These are phyloP conservation scores for Rhineura floridana DNA, from an alignment of 2,113 vertebrate species.

Conservation along the genomic window DNA sequence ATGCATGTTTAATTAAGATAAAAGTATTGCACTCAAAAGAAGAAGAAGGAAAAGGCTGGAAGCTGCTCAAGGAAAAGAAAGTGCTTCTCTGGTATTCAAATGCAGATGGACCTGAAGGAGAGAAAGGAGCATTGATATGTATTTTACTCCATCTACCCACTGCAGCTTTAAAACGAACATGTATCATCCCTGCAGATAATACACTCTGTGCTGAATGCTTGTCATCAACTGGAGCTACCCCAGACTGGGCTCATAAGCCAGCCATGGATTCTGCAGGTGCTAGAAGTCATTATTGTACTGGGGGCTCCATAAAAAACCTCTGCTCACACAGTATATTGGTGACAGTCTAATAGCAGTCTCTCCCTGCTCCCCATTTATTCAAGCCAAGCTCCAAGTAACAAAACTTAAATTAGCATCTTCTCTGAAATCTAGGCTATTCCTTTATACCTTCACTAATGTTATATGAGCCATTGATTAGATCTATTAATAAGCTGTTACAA, in stretches of 20 bases:
- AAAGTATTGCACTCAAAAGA: not conserved
- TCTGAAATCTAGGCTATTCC: not conserved
- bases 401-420: not conserved
- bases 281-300: not conserved
- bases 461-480: not conserved
- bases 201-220: not conserved
- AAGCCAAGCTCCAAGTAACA: not conserved
- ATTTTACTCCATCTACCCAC: not conserved
- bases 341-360: not conserved
- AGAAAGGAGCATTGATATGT: not conserved
- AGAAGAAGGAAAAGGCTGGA: not conserved
- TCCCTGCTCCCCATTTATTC: not conserved
- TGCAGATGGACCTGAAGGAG: not conserved
- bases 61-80: not conserved
- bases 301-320: not conserved
- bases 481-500: not conserved
- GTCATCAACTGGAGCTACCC: not conserved
- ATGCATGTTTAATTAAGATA: slow-evolving; percentile 26
- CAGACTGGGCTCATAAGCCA: not conserved
- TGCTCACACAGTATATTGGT: not conserved
- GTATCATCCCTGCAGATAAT: not conserved
- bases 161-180: not conserved
- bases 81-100: not conserved
- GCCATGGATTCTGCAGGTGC: not conserved
- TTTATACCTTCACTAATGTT: not conserved